Evolutionary conservation across 2,888 invertebrate species (phyloP).

Genomic region (Nebria salina): DNA sequence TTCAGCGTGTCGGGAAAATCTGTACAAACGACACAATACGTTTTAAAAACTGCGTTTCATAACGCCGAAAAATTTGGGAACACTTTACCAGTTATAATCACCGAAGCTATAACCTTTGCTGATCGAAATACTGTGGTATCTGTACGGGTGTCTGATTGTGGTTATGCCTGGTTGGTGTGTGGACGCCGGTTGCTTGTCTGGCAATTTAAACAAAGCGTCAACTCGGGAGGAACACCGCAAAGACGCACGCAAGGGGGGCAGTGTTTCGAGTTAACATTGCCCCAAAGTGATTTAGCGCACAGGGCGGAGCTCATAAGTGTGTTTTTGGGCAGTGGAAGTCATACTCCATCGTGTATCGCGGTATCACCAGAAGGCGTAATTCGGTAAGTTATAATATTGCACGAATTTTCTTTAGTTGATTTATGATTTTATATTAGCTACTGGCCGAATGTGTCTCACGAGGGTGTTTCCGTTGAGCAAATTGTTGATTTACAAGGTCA

Average conservation of each 20-base stretch:
- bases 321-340: constrained; percentile 69
- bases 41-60: constrained; percentile 78
- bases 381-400: constrained; percentile 59
- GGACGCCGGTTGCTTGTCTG: constrained; percentile 87
- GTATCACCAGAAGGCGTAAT: constrained; percentile 93
- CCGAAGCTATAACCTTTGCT: constrained; percentile 86
- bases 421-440: constrained; percentile 64
- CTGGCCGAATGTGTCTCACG: constrained; percentile 91
- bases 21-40: constrained; percentile 76
- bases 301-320: constrained; percentile 85
- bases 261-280: constrained; percentile 86
- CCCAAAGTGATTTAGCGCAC: constrained; percentile 92
- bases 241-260: constrained; percentile 62
- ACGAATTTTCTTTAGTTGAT: neutral
- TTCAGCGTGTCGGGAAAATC: constrained; percentile 70
- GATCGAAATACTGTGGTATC: constrained; percentile 68
- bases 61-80: constrained; percentile 83
- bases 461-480: constrained; percentile 84
- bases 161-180: constrained; percentile 75
- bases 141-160: constrained; percentile 65
- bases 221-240: constrained; percentile 61
- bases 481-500: constrained; percentile 83
- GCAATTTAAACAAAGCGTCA: constrained; percentile 71
- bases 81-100: constrained; percentile 86
- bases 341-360: constrained; percentile 84